Conservation (phyloP, 2,113 vertebrate species). For the Synodontis membranacea region DNA sequence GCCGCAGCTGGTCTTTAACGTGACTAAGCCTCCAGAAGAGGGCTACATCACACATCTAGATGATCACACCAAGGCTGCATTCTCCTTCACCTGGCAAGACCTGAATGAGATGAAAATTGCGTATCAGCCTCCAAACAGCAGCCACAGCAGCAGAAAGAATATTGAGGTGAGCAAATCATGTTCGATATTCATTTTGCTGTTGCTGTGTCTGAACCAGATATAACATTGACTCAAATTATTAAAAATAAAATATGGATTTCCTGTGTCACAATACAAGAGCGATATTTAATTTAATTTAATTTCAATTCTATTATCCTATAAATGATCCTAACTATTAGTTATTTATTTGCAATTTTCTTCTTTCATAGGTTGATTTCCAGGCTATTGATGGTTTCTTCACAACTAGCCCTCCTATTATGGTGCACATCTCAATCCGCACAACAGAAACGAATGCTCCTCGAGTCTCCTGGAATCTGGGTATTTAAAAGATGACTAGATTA, state of each 20-base stretch:
- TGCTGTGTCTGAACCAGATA: not conserved
- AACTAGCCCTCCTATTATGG: slow-evolving; percentile 65
- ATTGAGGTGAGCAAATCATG: slow-evolving; percentile 68
- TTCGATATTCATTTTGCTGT: not conserved
- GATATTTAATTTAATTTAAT: not conserved
- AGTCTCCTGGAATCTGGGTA: slow-evolving; percentile 74
- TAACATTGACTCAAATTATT: not conserved
- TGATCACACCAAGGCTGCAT: slow-evolving; percentile 62
- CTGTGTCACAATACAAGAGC: not conserved
- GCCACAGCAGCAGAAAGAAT: slow-evolving; percentile 70
- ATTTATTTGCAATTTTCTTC: slow-evolving; percentile 8
- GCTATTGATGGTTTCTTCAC: slow-evolving; percentile 71
- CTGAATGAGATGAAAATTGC: slow-evolving; percentile 76
- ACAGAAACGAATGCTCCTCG: slow-evolving; percentile 70
- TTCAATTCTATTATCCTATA: not conserved
- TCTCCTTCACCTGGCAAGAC: slow-evolving; percentile 73
- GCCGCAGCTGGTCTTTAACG: slow-evolving; percentile 63
- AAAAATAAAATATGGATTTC: not conserved
- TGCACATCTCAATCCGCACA: slow-evolving; percentile 74
- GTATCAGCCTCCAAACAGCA: slow-evolving; percentile 77
- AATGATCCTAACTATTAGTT: not conserved
- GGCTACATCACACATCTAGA: slow-evolving; percentile 73
- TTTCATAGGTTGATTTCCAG: slow-evolving; percentile 76
- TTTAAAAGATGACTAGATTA: not conserved
- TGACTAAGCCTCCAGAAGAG: slow-evolving; percentile 56